Evolutionary conservation across 2,113 vertebrate species (phyloP).

Genomic region (Gavialis gangeticus): DNA sequence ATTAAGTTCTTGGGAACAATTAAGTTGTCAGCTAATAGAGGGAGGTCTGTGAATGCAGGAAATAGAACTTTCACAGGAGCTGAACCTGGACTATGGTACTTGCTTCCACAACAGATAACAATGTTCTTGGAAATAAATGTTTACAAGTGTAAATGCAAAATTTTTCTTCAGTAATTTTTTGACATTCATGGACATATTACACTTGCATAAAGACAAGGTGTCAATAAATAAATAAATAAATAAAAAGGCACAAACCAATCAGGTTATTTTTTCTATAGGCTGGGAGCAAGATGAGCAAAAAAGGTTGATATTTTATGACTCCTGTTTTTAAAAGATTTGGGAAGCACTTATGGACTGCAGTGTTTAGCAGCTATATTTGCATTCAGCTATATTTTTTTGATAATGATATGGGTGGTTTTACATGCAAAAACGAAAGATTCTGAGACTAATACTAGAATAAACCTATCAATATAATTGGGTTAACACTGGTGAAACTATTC

Average conservation of each 20-base stretch:
- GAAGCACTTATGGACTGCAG: too few species aligned
- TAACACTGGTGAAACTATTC: background rate
- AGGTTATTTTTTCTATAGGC: fast-evolving
- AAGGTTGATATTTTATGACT: too few species aligned
- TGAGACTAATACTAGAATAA: background rate
- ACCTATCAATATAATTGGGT: background rate
- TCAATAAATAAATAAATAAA: background rate
- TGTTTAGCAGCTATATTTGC: too few species aligned
- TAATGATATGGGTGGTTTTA: background rate
- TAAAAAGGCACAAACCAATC: background rate
- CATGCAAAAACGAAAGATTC: background rate
- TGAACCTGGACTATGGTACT: background rate
- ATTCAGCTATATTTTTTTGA: too few species aligned
- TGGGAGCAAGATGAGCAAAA: background rate
- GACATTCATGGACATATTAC: background rate
- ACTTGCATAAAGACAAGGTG: background rate
- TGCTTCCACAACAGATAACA: background rate
- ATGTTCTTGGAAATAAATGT: background rate
- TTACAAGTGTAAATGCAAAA: background rate
- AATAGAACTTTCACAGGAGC: background rate
- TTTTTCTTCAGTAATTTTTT: background rate
- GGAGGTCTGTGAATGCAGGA: background rate
- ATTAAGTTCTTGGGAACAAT: fast-evolving
- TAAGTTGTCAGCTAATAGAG: fast-evolving
- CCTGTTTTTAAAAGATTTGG: too few species aligned